Evolutionary conservation across 2,888 invertebrate genomes (phyloP).

Genomic region (Aricia artaxerxes): DNA sequence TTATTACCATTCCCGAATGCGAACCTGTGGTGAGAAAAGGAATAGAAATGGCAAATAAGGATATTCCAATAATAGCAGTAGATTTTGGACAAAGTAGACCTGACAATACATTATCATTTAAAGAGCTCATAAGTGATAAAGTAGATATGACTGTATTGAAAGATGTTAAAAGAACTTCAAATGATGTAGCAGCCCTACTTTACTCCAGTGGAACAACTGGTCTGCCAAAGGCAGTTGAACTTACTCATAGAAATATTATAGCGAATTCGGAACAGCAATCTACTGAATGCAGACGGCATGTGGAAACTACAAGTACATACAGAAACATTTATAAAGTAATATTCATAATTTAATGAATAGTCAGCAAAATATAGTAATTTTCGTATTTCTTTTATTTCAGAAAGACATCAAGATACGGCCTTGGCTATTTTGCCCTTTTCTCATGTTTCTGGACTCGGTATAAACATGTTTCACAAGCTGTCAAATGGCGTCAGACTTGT

Average conservation of each 20-base stretch:
- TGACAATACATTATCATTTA: slow-evolving; percentile 79
- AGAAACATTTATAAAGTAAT: background rate
- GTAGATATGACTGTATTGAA: slow-evolving; percentile 73
- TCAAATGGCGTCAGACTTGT: slow-evolving; percentile 81
- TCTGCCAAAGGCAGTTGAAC: slow-evolving; percentile 86
- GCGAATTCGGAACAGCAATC: slow-evolving; percentile 69
- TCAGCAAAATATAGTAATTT: background rate
- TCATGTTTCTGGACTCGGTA: slow-evolving; percentile 85
- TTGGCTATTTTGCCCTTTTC: slow-evolving; percentile 86
- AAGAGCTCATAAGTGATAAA: slow-evolving; percentile 76
- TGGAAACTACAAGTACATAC: slow-evolving; percentile 48
- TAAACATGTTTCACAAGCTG: slow-evolving; percentile 78
- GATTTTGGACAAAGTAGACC: slow-evolving; percentile 57
- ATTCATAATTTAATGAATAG: background rate
- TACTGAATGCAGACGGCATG: slow-evolving; percentile 49
- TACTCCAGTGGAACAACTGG: slow-evolving; percentile 95
- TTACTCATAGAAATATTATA: slow-evolving; percentile 81
- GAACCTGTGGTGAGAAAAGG: slow-evolving; percentile 70
- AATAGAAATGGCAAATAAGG: slow-evolving; percentile 61
- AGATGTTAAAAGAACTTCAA: slow-evolving; percentile 57
- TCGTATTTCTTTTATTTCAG: slow-evolving; percentile 45
- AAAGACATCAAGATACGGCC: slow-evolving; percentile 73
- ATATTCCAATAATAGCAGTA: slow-evolving; percentile 73
- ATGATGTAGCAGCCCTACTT: slow-evolving; percentile 84
- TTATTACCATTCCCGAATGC: slow-evolving; percentile 76